phyloP scores from a whole-genome alignment of 2,113 vertebrate species.

The Scatophagus argus region DNA sequence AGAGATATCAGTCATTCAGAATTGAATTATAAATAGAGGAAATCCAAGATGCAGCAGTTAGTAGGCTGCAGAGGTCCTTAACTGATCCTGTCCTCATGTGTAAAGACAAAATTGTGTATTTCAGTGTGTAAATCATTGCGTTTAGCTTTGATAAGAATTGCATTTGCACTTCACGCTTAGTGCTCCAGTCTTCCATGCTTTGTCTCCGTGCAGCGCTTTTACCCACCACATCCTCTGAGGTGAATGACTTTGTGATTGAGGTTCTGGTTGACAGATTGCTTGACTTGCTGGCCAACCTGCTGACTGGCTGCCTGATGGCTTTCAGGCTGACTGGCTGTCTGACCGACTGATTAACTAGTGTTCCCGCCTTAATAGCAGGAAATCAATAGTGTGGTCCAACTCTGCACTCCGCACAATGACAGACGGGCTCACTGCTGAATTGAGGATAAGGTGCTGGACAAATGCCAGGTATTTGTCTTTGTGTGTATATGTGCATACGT shows the following conservation, averaged over 20 bases:
- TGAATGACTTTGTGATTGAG: conserved; percentile 37
- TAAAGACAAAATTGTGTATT: not conserved
- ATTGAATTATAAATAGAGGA: not conserved
- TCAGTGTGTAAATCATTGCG: not conserved
- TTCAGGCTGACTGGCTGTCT: conserved; percentile 51
- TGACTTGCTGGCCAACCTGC: conserved; percentile 3
- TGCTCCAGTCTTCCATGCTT: not conserved
- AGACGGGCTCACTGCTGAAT: conserved; percentile 32
- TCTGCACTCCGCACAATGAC: conserved; percentile 58
- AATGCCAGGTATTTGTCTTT: conserved; percentile 27
- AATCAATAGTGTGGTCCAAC: conserved; percentile 59
- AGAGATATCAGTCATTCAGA: not conserved
- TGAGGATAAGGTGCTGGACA: conserved; percentile 38
- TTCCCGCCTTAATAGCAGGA: conserved; percentile 63
- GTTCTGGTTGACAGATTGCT: conserved; percentile 25
- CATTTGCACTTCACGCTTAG: not conserved
- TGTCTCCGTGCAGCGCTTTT: not conserved
- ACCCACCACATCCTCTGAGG: conserved; percentile 23
- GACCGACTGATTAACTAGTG: conserved; percentile 67
- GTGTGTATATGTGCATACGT: not conserved
- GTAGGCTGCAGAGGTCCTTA: not conserved
- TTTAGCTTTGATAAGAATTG: not conserved
- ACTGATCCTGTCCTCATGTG: not conserved
- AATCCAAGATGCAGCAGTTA: not conserved
- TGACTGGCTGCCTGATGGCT: conserved; percentile 38